These are phyloP conservation scores for Molorchus minor DNA, from an alignment of 2,888 invertebrate genomes.

Conservation along the genomic window DNA sequence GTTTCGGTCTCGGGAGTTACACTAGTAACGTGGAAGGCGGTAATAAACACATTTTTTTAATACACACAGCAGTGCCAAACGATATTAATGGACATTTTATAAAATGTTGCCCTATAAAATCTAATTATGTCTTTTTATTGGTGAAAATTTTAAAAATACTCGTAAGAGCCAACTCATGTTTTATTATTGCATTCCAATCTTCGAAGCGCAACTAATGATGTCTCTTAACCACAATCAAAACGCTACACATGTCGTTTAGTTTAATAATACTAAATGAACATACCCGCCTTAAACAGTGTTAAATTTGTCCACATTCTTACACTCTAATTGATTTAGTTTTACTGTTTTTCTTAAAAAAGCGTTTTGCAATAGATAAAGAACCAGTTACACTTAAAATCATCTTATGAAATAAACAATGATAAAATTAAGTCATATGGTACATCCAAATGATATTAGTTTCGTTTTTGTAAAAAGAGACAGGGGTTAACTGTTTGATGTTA, in stretches of 20 bases:
- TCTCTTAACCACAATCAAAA: conserved; percentile 22
- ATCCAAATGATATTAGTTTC: too few species aligned
- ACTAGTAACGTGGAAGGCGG: not conserved
- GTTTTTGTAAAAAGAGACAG: too few species aligned
- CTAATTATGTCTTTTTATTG: conserved; percentile 30
- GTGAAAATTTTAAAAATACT: conserved; percentile 24
- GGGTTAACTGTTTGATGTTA: too few species aligned
- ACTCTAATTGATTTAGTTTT: conserved; percentile 20
- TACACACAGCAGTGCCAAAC: conserved; percentile 4
- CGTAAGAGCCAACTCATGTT: conserved; percentile 32
- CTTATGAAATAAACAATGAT: conserved; percentile 19
- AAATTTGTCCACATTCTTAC: conserved; percentile 22
- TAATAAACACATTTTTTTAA: too few species aligned
- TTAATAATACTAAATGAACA: conserved; percentile 9
- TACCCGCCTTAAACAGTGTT: conserved; percentile 2
- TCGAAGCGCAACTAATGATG: conserved; percentile 22
- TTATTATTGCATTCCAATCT: conserved; percentile 34
- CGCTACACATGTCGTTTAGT: conserved; percentile 16
- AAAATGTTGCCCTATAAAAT: conserved; percentile 13
- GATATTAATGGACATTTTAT: conserved; percentile 7
- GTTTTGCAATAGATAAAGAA: conserved; percentile 8
- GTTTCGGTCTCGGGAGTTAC: not conserved
- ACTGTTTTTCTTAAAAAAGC: conserved; percentile 17
- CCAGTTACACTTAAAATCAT: conserved; percentile 13
- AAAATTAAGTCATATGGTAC: too few species aligned